Base-by-base conservation (phyloP, 2,888 invertebrate genomes). In the Apotomis turbidana region DNA sequence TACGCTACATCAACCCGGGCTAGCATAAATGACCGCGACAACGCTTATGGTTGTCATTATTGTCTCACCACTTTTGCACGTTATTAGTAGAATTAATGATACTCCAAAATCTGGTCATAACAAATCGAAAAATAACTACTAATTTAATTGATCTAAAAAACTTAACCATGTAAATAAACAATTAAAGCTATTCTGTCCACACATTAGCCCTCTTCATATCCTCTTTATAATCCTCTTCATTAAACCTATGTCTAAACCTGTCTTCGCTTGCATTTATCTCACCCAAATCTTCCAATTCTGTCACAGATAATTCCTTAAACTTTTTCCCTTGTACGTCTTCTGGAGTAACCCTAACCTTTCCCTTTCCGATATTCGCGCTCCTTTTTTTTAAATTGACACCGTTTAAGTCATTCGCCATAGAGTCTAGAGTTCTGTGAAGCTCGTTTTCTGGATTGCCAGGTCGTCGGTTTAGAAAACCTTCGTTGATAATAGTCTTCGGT, bases 241-340 rank as follows among this genome's bases (percentile, higher is more conserved):
- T 83, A 69, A 90, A 87, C 41, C 88, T 80, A 77, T 90, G 83
- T 10, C 93, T 79, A 77, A 92, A 91, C 41, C 93, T 78, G 61
- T 91, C 90, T 77, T 91, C 83, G 58, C 75, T 87, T 0, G 89
- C 88, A 70, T 87, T 90, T 0, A 93, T 80, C 70, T 87, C 83
- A 0, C 87, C 90, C 36, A 90, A 80, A 8, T 89, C 85, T n/a
- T 89, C 81, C 10, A 93, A 77, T 73, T 93, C 89, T 0, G 76
- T 78, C 0, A 81, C 85, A 0, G 86, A 81, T 0, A 93, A 77
- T 70, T 93, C 91, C 38, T 85, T 90, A 13, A 89, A 87, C 68
- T 82, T 85, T 55, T 85, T 90, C 0, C 89, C 90, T 78, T 89
- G 90, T 0, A 89, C 74, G 4, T 80, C 79, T 76, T 87, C 87